phyloP scores from a whole-genome alignment of 2,888 invertebrate genomes.

The Corbicula japonica region DNA sequence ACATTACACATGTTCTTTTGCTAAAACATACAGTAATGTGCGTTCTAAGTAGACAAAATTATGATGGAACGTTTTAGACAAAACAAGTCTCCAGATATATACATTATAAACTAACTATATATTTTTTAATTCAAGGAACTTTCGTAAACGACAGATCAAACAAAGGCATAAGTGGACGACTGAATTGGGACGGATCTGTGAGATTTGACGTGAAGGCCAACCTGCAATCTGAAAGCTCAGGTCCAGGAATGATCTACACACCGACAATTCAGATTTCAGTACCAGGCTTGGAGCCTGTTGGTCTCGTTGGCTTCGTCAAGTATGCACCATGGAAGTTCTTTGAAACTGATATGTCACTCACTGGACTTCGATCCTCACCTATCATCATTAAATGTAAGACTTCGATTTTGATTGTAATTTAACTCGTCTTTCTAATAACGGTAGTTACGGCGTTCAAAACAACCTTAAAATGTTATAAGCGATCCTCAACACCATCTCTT shows the following conservation, averaged over 20 bases:
- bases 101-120: background rate
- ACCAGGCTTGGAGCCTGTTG: constrained; percentile 45
- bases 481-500: no score
- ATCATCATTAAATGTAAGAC: constrained; percentile 72
- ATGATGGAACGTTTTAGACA: no score
- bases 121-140: constrained; percentile 38
- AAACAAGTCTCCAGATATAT: no score
- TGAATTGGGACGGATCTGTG: constrained; percentile 56
- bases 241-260: constrained; percentile 61
- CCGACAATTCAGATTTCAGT: constrained; percentile 55
- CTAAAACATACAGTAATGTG: no score
- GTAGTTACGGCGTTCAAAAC: no score
- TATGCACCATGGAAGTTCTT: constrained; percentile 66
- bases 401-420: constrained; percentile 8
- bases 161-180: constrained; percentile 59
- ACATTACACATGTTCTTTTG: no score
- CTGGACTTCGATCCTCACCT: constrained; percentile 68
- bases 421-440: no score
- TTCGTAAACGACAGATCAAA: constrained; percentile 38
- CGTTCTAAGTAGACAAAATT: no score
- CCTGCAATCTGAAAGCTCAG: constrained; percentile 53
- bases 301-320: constrained; percentile 59
- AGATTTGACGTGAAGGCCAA: constrained; percentile 61
- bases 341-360: constrained; percentile 67
- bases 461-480: no score